Conservation (phyloP, 2,888 invertebrate genomes). For the Quadriops clusia region DNA sequence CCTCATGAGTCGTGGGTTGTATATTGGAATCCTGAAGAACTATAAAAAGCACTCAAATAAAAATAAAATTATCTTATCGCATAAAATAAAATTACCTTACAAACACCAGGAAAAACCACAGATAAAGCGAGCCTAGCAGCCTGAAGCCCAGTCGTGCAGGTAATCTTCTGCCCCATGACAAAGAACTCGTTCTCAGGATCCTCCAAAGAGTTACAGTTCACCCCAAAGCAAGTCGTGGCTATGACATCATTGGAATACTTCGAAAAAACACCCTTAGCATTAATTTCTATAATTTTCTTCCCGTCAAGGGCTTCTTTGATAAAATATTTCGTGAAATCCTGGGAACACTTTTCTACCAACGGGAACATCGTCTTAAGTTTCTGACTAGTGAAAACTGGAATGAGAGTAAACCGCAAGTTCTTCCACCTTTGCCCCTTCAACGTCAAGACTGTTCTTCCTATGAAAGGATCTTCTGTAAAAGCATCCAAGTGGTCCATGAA, state of each 20-base stretch:
- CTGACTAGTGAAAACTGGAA: conserved; percentile 25
- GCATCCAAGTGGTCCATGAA: too few relatives aligned
- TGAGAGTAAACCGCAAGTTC: conserved; percentile 22
- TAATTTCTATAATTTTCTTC: conserved; percentile 25
- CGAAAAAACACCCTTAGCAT: conserved; percentile 35
- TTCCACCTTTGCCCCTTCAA: conserved; percentile 23
- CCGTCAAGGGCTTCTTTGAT: too few relatives aligned
- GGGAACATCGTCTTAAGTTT: conserved; percentile 25
- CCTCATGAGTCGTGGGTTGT: conserved; percentile 9
- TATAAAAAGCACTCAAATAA: too few relatives aligned
- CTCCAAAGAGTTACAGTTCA: conserved; percentile 40
- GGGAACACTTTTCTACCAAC: conserved; percentile 20
- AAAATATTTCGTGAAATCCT: conserved; percentile 17
- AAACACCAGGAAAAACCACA: conserved; percentile 6
- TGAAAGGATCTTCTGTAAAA: too few relatives aligned
- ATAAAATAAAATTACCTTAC: conserved; percentile 10
- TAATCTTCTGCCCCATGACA: conserved; percentile 35
- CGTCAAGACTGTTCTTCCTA: too few relatives aligned
- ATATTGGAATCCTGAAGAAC: conserved; percentile 12
- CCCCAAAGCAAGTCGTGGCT: conserved; percentile 38
- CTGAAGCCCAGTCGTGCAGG: conserved; percentile 26
- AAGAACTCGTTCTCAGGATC: conserved; percentile 42
- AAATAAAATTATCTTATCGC: too few relatives aligned
- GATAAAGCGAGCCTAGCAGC: conserved; percentile 5
- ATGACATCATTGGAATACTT: conserved; percentile 40